Evolutionary conservation across 2,888 invertebrate species (phyloP).

Genomic region (Oscheius sp.): DNA sequence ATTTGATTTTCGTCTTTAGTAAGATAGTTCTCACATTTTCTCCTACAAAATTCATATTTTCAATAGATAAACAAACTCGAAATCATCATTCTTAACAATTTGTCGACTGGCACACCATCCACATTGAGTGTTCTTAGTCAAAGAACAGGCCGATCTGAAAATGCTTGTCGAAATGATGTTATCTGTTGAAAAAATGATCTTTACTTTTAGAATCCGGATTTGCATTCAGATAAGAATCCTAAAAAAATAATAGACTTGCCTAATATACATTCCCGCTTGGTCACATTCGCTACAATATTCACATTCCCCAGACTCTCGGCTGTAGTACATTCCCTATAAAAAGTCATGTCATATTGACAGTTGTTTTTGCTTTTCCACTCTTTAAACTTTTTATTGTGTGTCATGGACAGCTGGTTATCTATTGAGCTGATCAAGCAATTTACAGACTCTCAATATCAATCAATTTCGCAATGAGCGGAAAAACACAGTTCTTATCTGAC

Average conservation of each 20-base stretch:
- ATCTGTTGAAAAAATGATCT: background rate
- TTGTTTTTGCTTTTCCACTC: background rate
- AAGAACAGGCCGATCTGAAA: slow-evolving; percentile 40
- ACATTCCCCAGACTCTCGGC: slow-evolving; percentile 32
- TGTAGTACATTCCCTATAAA: slow-evolving; percentile 39
- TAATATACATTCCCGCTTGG: slow-evolving; percentile 44
- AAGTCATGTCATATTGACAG: background rate
- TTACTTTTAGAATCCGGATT: too few relatives aligned
- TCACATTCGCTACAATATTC: slow-evolving; percentile 44
- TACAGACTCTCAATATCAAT: background rate
- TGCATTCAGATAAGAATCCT: too few relatives aligned
- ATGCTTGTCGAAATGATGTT: background rate
- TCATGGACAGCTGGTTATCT: slow-evolving; percentile 3
- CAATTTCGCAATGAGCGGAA: background rate
- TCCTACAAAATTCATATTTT: background rate
- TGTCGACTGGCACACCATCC: slow-evolving; percentile 51
- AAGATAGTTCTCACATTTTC: background rate
- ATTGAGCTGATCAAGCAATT: background rate
- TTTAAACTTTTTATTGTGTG: background rate
- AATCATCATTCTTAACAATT: slow-evolving; percentile 36
- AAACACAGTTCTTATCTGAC: too few relatives aligned
- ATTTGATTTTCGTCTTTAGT: too few relatives aligned
- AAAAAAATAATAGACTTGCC: too few relatives aligned
- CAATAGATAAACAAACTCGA: background rate
- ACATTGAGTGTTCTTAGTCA: slow-evolving; percentile 46